A percentile compares a stretch with the other conserved stretches of the same genome.
phyloP scores from a whole-genome alignment of 2,888 invertebrate species.

The Epinotia demarniana region DNA sequence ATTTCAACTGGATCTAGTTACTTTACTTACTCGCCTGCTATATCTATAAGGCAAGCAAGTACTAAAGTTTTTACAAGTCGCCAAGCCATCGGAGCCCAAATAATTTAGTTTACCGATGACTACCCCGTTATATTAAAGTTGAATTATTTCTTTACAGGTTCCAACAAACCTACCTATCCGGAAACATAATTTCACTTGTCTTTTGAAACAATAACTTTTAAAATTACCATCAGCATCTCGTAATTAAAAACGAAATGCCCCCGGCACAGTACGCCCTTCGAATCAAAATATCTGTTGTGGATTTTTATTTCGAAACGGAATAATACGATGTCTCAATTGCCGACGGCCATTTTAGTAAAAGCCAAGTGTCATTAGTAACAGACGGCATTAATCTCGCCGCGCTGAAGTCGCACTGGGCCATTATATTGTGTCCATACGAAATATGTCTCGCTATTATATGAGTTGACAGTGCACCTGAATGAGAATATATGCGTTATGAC shows the following conservation, averaged over 20 bases:
- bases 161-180: neutral
- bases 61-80: no score
- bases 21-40: no score
- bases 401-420: conserved; percentile 48
- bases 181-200: neutral
- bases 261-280: conserved; percentile 21
- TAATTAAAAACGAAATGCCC: conserved; percentile 30
- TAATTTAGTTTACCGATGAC: no score
- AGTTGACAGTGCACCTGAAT: conserved; percentile 61
- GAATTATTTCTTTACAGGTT: neutral
- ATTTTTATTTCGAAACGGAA: conserved; percentile 32
- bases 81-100: no score
- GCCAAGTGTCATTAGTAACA: conserved; percentile 43
- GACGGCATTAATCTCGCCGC: conserved; percentile 49
- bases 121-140: no score
- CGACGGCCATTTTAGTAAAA: conserved; percentile 37
- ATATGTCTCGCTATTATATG: conserved; percentile 59
- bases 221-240: neutral
- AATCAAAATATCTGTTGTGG: conserved; percentile 20
- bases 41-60: no score
- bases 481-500: conserved; percentile 39
- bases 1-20: no score
- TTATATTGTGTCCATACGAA: conserved; percentile 52
- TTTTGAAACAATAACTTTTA: neutral
- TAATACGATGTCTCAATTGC: conserved; percentile 43